Base-by-base conservation (phyloP, 2,113 vertebrate genomes). In the Craseonycteris thonglongyai region DNA sequence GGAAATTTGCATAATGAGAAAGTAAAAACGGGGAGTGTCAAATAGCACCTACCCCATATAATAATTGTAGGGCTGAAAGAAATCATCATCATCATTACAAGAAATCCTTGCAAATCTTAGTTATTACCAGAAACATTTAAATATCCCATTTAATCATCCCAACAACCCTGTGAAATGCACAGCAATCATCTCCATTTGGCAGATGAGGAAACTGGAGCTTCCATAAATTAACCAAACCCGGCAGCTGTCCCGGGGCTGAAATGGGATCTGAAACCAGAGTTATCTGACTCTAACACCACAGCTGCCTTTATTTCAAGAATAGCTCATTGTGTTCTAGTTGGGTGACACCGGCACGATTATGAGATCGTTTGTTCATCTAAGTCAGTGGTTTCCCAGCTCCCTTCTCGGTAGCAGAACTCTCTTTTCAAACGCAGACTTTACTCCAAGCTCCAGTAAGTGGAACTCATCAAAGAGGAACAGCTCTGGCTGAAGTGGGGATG, bases 131-230 rank as follows among this genome's bases (percentile, higher is more conserved):
- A 21, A 87, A 74, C 30, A 35, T 75, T 61, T 65, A 74, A 80
- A 38, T 80, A 74, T 75, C 90, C 56, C 59, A 49, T 28, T 65
- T 56, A 93, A 79, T 61, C 65, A 89, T 59, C 38, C 66, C 89
- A 40, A 21, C 22, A 54, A 71, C n/a, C 38, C 47, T 38, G 9
- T 6, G 16, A 63, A 90, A 88, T n/a, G 18, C 26, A 65, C 1
- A 35, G 69, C 28, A 45, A 63, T 72, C 59, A 66, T 42, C 51
- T 38, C 58, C 75, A 33, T 26, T 35, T 82, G 88, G 81, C 94
- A 88, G 94, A 93, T 59, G 72, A 96, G 90, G 92, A 95, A 71
- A 95, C 84, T 81, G 56, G 93, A 92, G 38, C 54, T 66, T 42
- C 16, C 59, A 6, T 38, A 30, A 58, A 58, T 66, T 65, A 69